Conservation (phyloP, 2,113 vertebrate species). For the Cynoglossus semilaevis region DNA sequence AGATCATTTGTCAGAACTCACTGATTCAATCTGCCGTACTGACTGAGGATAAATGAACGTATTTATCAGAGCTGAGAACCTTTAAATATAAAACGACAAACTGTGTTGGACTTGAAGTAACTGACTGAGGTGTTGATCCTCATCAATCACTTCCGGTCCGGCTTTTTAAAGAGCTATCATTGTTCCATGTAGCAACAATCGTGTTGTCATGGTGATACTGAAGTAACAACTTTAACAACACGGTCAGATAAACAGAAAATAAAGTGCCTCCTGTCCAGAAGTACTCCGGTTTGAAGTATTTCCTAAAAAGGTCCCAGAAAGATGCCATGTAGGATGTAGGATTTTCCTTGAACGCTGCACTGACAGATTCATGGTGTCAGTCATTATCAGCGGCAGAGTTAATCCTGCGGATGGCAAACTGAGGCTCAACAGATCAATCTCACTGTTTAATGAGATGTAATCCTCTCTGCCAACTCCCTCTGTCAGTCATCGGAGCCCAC, state of each 20-base stretch:
- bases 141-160: no score
- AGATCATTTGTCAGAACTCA: background rate
- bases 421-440: slow-evolving; percentile 41
- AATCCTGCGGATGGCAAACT: slow-evolving; percentile 48
- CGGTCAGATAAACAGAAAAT: no score
- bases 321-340: background rate
- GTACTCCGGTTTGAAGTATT: background rate
- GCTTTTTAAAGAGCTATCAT: no score
- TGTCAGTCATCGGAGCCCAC: slow-evolving; percentile 25
- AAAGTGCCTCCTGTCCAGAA: no score
- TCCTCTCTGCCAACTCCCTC: slow-evolving; percentile 28
- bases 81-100: background rate
- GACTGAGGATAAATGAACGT: background rate
- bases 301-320: background rate
- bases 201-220: no score
- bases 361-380: slow-evolving; percentile 23
- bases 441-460: slow-evolving; percentile 46
- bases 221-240: no score
- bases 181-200: no score
- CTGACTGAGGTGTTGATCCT: no score
- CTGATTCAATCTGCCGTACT: background rate
- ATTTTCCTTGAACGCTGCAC: background rate
- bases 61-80: background rate
- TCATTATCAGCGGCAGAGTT: slow-evolving; percentile 36
- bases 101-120: no score